Percentiles rank a stretch among this genome's conserved stretches.
phyloP scores from a whole-genome alignment of 2,888 invertebrate species.

The Mycalesis mineus region DNA sequence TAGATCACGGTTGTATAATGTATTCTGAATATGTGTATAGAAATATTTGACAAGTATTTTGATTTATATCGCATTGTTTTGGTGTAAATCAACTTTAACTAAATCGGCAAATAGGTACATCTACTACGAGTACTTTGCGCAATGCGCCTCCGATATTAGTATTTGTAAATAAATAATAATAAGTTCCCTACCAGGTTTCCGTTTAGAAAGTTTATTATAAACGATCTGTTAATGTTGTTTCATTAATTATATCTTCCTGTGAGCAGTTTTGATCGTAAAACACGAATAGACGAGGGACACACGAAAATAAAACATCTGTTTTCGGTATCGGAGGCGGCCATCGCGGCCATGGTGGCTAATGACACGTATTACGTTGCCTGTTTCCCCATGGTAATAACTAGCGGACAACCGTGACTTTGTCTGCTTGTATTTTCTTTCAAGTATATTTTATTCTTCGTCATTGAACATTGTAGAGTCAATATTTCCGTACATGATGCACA shows the following conservation, averaged over 20 bases:
- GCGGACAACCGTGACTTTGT: neutral
- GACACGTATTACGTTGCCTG: constrained; percentile 17
- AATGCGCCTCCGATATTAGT: neutral
- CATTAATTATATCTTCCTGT: constrained; percentile 72
- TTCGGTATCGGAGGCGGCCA: constrained; percentile 43
- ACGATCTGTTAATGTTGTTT: constrained; percentile 61
- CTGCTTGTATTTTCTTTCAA: neutral
- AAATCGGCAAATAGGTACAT: too few species aligned
- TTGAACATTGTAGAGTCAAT: too few species aligned
- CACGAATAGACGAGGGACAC: constrained; percentile 52
- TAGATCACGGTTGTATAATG: too few species aligned
- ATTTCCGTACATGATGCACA: too few species aligned
- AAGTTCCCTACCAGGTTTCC: constrained; percentile 55
- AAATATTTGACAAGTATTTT: too few species aligned
- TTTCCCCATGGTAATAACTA: constrained; percentile 1
- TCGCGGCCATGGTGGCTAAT: constrained; percentile 14
- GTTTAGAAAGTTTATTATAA: constrained; percentile 50
- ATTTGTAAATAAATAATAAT: constrained; percentile 42
- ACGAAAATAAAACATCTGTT: constrained; percentile 65
- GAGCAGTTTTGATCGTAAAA: constrained; percentile 50
- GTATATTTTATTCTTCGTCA: too few species aligned
- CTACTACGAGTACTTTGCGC: neutral
- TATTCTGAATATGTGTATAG: too few species aligned
- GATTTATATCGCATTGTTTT: too few species aligned
- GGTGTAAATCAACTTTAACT: too few species aligned